phyloP scores from a whole-genome alignment of 1,140 invertebrate species.

The Drosophila hydei region DNA sequence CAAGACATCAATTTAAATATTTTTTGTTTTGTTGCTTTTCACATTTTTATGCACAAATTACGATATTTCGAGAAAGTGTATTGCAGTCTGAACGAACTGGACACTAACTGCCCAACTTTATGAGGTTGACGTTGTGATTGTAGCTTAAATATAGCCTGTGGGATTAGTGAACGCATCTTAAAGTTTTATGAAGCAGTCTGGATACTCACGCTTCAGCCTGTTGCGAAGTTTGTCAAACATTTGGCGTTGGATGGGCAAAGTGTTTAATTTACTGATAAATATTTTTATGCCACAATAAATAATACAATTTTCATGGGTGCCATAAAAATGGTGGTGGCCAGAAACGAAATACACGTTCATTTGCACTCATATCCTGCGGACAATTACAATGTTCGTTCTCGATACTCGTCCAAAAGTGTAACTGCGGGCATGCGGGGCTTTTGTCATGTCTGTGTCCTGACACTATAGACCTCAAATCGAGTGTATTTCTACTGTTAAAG shows the following conservation, averaged over 20 bases:
- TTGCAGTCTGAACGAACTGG: not conserved
- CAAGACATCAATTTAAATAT: not conserved
- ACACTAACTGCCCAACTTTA: not conserved
- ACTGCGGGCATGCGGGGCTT: not conserved
- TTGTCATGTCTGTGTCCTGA: too few species aligned
- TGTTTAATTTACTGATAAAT: conserved; percentile 82
- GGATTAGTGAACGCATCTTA: conserved; percentile 20
- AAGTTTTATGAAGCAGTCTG: conserved; percentile 63
- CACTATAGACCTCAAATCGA: too few species aligned
- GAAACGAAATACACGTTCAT: conserved; percentile 44
- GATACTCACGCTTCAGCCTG: conserved; percentile 17
- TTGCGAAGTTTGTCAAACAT: conserved; percentile 34
- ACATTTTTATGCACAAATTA: too few species aligned
- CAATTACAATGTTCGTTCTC: conserved; percentile 63
- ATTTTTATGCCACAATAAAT: conserved; percentile 77
- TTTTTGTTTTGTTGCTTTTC: not conserved
- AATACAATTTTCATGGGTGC: conserved; percentile 72
- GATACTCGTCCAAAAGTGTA: not conserved
- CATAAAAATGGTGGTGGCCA: conserved; percentile 64
- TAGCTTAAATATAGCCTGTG: conserved; percentile 38
- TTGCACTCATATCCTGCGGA: conserved; percentile 75
- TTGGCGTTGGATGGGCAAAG: conserved; percentile 37
- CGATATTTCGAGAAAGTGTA: too few species aligned
- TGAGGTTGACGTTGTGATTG: conserved; percentile 7
- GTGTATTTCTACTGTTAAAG: too few species aligned